Evolutionary conservation across 2,113 vertebrate species (phyloP).

Genomic region (Macquaria australasica): DNA sequence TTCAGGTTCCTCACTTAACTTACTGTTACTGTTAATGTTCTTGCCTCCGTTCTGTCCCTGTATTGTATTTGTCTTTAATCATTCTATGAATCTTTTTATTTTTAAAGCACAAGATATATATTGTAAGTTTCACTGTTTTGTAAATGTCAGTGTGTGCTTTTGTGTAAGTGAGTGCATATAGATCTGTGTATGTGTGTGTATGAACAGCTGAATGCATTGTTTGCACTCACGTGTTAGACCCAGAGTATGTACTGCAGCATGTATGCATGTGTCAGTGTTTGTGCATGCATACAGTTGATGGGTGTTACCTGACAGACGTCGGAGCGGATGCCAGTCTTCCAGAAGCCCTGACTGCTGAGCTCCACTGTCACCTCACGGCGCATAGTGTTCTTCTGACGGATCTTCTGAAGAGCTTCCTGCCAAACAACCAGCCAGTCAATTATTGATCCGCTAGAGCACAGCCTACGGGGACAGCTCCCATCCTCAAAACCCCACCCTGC

Average conservation of each 20-base stretch:
- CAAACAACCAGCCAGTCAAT: constrained; percentile 73
- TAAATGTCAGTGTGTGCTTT: not conserved
- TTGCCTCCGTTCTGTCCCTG: not conserved
- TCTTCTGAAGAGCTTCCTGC: constrained; percentile 98
- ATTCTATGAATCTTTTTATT: not conserved
- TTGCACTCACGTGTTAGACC: not conserved
- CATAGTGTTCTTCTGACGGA: constrained; percentile 99
- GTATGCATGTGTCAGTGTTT: not conserved
- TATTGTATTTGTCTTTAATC: not conserved
- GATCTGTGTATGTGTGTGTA: not conserved
- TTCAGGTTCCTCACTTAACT: too few relatives aligned
- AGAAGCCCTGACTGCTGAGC: constrained; percentile 98
- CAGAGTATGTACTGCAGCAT: not conserved
- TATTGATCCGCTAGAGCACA: constrained; percentile 63
- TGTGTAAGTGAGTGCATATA: not conserved
- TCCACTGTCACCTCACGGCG: constrained; percentile 98
- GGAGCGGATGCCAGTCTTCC: constrained; percentile 98
- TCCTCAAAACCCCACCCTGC: constrained; percentile 3
- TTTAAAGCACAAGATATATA: too few relatives aligned
- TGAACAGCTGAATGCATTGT: not conserved
- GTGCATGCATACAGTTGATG: not conserved
- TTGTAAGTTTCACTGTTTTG: not conserved
- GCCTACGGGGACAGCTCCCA: constrained; percentile 59
- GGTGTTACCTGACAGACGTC: constrained; percentile 95
- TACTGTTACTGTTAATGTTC: too few relatives aligned